Conservation (phyloP, 2,888 invertebrate genomes). For the Herminia tarsipennalis region DNA sequence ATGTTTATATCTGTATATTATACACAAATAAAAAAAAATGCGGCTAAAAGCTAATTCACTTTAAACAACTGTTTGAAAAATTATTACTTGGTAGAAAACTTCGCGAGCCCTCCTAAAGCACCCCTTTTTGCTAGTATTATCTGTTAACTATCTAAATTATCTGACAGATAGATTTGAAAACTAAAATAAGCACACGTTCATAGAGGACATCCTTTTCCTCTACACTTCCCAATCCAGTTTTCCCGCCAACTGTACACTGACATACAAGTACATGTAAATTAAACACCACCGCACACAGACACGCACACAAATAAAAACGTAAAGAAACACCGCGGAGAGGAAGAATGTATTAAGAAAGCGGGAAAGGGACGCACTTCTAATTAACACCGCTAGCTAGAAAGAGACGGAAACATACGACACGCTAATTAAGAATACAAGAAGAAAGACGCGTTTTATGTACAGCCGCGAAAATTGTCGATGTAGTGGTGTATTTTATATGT, state of each 20-base stretch:
- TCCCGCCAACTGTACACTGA: slow-evolving; percentile 69
- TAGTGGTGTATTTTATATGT: slow-evolving; percentile 60
- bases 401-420: slow-evolving; percentile 76
- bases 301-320: slow-evolving; percentile 86
- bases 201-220: slow-evolving; percentile 27
- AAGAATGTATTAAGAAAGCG: slow-evolving; percentile 87
- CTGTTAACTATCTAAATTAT: no score
- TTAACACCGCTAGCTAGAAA: slow-evolving; percentile 76
- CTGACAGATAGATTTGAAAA: no score
- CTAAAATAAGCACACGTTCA: no score
- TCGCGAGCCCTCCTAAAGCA: no score
- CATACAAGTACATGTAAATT: slow-evolving; percentile 86
- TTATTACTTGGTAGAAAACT: no score
- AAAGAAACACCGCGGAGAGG: slow-evolving; percentile 85
- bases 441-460: slow-evolving; percentile 86
- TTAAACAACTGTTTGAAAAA: no score
- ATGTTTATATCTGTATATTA: no score
- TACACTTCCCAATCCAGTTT: slow-evolving; percentile 36
- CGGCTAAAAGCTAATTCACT: no score
- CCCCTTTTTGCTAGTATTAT: no score
- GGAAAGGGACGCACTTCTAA: slow-evolving; percentile 81
- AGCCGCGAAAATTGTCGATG: slow-evolving; percentile 64
- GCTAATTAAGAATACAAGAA: slow-evolving; percentile 90
- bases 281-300: slow-evolving; percentile 84
- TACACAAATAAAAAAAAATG: no score